Percentiles rank a stretch among this genome's conserved stretches.
phyloP scores from a whole-genome alignment of 2,797 vertebrate species.

The Rhinoraja longicauda region DNA sequence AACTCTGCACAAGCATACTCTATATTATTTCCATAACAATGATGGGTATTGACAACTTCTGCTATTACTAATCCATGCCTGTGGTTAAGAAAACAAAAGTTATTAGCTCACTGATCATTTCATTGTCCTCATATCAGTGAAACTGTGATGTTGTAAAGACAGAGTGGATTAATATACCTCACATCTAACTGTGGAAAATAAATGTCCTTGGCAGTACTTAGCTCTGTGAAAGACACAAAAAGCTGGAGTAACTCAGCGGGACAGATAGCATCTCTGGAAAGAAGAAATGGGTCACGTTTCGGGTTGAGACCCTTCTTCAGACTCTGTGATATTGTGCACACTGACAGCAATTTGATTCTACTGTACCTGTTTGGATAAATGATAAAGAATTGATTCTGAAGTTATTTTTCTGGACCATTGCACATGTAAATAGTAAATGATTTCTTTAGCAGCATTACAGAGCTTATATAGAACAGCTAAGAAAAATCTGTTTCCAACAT shows the following conservation, averaged over 20 bases:
- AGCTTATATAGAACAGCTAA: not conserved
- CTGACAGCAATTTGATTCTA: not conserved
- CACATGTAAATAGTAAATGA: not conserved
- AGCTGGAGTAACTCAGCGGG: too few relatives aligned
- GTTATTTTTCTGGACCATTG: not conserved
- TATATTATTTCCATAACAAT: too few relatives aligned
- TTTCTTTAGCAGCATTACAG: not conserved
- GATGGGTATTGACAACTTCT: too few relatives aligned
- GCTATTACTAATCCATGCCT: too few relatives aligned
- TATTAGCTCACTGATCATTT: not conserved
- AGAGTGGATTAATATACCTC: not conserved
- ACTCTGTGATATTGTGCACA: not conserved
- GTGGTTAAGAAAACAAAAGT: not conserved
- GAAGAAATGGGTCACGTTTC: too few relatives aligned
- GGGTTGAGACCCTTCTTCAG: too few relatives aligned
- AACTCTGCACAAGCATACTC: too few relatives aligned
- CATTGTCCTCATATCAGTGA: not conserved
- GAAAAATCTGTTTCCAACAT: not conserved
- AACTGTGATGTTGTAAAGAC: not conserved
- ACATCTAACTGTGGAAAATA: not conserved
- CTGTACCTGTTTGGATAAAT: not conserved
- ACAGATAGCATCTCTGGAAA: too few relatives aligned
- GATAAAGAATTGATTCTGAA: not conserved
- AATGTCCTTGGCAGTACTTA: not conserved
- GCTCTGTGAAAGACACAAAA: too few relatives aligned